phyloP scores from a whole-genome alignment of 2,797 vertebrate species.

The Gobio occitaniae region DNA sequence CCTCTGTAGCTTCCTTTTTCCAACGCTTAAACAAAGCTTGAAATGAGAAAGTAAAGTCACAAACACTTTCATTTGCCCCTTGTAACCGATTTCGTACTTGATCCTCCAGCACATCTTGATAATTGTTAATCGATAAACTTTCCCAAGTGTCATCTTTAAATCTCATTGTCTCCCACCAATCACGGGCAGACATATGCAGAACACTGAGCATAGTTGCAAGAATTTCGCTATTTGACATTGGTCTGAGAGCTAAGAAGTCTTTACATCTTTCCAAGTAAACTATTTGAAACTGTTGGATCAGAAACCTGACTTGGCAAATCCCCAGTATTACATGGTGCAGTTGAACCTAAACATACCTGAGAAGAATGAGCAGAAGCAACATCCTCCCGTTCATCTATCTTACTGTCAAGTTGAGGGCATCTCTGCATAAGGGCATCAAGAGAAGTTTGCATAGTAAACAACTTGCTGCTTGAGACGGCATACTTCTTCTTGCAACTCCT shows the following conservation, averaged over 20 bases:
- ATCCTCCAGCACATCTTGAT: not conserved
- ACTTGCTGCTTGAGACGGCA: not conserved
- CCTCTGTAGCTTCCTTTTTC: not conserved
- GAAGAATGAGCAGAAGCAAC: not conserved
- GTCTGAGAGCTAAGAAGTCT: not conserved
- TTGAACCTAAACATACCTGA: not conserved
- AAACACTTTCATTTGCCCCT: not conserved
- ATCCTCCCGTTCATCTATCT: not conserved
- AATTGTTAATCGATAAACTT: too few relatives aligned
- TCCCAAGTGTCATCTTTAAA: too few relatives aligned
- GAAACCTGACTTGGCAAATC: not conserved
- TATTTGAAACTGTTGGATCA: not conserved
- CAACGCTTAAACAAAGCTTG: not conserved
- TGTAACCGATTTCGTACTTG: not conserved
- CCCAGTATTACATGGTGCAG: not conserved
- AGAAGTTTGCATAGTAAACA: not conserved
- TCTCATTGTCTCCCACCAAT: too few relatives aligned
- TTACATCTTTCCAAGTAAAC: not conserved
- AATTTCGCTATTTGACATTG: not conserved
- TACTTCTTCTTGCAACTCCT: not conserved
- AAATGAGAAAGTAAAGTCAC: not conserved
- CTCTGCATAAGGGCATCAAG: not conserved
- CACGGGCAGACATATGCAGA: too few relatives aligned
- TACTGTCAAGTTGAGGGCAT: not conserved
- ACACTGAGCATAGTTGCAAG: not conserved